These are phyloP conservation scores for Genyomyrus donnyi DNA, from an alignment of 2,113 vertebrate species.

Conservation along the genomic window DNA sequence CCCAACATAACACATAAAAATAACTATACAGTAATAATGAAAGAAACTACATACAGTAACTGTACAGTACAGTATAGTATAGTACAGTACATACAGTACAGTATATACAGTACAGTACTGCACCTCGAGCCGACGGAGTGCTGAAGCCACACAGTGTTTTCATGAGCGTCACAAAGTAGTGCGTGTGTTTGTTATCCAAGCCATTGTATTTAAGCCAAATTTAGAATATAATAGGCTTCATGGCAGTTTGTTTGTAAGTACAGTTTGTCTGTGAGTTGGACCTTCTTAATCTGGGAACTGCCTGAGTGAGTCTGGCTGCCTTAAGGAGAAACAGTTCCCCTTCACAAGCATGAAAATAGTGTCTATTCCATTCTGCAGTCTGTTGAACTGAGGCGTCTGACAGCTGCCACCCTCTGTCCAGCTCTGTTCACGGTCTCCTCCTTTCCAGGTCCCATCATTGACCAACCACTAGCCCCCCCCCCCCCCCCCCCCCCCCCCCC, in stretches of 20 bases:
- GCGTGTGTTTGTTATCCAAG: not conserved
- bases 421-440: not conserved
- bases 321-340: not conserved
- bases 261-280: not conserved
- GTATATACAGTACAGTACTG: too few species aligned
- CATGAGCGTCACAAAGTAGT: not conserved
- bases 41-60: not conserved
- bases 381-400: not conserved
- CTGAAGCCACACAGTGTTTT: too few species aligned
- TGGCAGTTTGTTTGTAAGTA: not conserved
- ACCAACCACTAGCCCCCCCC: not conserved
- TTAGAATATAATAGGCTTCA: not conserved
- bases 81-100: too few species aligned
- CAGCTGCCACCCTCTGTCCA: not conserved
- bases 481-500: too few species aligned
- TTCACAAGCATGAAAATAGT: not conserved
- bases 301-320: not conserved
- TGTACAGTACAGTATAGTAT: too few species aligned
- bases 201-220: not conserved
- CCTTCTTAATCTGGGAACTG: not conserved
- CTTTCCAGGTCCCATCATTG: not conserved
- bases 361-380: not conserved
- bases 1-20: not conserved
- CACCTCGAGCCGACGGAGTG: too few species aligned
- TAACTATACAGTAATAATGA: not conserved